phyloP scores from a whole-genome alignment of 1,140 invertebrate species.

The Hestina assimilis region DNA sequence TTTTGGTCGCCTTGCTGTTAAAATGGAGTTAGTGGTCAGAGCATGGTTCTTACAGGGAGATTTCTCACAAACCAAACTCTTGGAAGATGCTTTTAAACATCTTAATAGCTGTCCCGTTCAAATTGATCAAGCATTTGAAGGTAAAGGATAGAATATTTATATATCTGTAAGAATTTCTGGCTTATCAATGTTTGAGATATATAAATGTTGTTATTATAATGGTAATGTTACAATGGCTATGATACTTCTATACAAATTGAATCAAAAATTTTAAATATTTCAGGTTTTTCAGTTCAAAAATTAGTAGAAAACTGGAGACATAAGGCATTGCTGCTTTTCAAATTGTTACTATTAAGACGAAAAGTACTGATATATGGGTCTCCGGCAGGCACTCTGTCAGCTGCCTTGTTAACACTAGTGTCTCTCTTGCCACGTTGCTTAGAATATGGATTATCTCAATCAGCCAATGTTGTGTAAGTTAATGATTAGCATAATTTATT shows the following conservation, averaged over 20 bases:
- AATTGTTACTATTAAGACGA: conserved; percentile 91
- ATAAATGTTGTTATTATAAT: too few species aligned
- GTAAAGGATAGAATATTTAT: conserved; percentile 67
- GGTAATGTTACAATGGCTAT: not conserved
- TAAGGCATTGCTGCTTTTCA: conserved; percentile 95
- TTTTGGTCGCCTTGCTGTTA: conserved; percentile 95
- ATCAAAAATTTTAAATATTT: conserved; percentile 20
- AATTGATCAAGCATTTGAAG: conserved; percentile 87
- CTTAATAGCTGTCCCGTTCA: conserved; percentile 91
- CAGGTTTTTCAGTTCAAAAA: conserved; percentile 63
- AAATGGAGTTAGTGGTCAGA: conserved; percentile 96
- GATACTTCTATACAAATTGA: not conserved
- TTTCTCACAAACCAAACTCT: conserved; percentile 92
- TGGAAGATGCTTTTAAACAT: conserved; percentile 96
- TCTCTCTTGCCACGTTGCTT: conserved; percentile 95
- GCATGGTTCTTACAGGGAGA: conserved; percentile 98
- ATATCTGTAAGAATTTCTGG: too few species aligned
- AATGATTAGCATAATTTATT: not conserved
- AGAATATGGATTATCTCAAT: conserved; percentile 90
- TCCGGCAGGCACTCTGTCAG: conserved; percentile 93
- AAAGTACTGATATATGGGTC: conserved; percentile 95
- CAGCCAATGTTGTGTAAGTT: conserved; percentile 88
- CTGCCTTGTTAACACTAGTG: conserved; percentile 91
- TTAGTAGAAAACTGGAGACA: conserved; percentile 93
- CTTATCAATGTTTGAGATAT: too few species aligned